phyloP scores from a whole-genome alignment of 1,140 invertebrate genomes.

The Drosophila erecta region DNA sequence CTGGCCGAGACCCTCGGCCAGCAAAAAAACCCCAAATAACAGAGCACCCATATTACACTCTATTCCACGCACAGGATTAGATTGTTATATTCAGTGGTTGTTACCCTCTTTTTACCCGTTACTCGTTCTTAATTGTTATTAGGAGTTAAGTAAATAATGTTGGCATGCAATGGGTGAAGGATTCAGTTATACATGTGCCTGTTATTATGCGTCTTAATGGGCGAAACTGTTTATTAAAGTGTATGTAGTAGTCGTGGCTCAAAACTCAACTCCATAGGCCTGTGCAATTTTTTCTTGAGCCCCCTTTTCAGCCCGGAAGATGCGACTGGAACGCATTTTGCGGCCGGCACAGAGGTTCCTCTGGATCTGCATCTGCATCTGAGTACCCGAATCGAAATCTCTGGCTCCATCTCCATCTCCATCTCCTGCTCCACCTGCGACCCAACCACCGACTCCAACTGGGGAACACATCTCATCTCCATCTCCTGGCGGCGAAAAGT shows the following conservation, averaged over 20 bases:
- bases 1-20: slow-evolving; percentile 3
- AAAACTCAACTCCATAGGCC: not conserved
- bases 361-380: slow-evolving; percentile 10
- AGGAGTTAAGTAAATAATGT: no score
- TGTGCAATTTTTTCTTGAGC: slow-evolving; percentile 42
- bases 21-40: not conserved
- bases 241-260: not conserved
- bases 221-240: not conserved
- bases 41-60: not conserved
- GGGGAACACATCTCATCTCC: slow-evolving; percentile 7
- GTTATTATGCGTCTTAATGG: no score
- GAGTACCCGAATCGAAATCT: slow-evolving; percentile 8
- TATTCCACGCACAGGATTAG: not conserved
- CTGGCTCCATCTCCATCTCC: not conserved
- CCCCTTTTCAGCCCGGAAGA: slow-evolving; percentile 39
- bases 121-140: not conserved
- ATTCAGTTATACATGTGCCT: no score
- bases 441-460: slow-evolving; percentile 12
- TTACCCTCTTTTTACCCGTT: not conserved
- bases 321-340: slow-evolving; percentile 71
- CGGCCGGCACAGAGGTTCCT: slow-evolving; percentile 40
- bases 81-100: not conserved
- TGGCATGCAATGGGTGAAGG: no score
- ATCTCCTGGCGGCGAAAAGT: not conserved
- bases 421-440: not conserved